Percentiles rank a stretch among this genome's conserved stretches.
Evolutionary conservation across 2,797 vertebrate species (phyloP).

Genomic region (Cynopterus sphinx): DNA sequence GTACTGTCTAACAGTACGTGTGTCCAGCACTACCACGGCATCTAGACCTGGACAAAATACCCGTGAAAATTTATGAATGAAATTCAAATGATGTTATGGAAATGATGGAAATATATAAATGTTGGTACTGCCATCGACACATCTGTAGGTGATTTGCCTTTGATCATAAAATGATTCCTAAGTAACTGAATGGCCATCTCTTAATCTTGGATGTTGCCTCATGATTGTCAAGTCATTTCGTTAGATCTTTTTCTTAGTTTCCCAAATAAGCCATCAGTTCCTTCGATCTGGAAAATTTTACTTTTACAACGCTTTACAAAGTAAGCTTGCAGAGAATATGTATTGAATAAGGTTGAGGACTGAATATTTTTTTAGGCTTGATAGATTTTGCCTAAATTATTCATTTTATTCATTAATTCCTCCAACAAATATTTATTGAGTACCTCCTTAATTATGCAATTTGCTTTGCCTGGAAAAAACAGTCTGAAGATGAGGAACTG

Average conservation of each 20-base stretch:
- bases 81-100: neutral
- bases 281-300: neutral
- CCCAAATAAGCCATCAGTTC: neutral
- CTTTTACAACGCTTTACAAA: neutral
- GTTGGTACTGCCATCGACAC: accelerated
- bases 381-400: conserved; percentile 42
- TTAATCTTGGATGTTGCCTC: neutral
- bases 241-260: neutral
- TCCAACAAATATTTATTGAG: conserved; percentile 44
- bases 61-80: neutral
- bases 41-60: neutral
- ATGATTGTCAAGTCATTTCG: neutral
- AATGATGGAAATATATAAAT: neutral
- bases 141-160: neutral
- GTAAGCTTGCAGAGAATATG: neutral
- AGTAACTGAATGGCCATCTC: neutral
- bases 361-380: neutral
- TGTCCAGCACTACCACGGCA: neutral
- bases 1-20: neutral
- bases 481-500: neutral
- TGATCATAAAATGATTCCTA: neutral
- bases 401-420: conserved; percentile 52
- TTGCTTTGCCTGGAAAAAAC: neutral
- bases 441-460: neutral
- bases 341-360: neutral